Evolutionary conservation across 2,113 vertebrate species (phyloP).

Genomic region (Enhydra lutris): DNA sequence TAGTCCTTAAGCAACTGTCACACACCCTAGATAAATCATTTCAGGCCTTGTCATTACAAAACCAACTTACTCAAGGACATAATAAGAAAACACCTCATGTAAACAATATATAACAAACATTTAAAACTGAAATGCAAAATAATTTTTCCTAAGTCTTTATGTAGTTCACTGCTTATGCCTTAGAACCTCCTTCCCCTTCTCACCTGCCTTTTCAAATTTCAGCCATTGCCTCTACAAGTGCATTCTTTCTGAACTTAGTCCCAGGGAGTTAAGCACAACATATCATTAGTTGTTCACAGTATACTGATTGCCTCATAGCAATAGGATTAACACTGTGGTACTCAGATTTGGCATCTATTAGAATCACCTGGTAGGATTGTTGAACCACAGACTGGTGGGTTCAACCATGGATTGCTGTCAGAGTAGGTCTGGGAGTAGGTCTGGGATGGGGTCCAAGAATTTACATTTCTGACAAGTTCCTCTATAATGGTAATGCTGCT

Average conservation of each 20-base stretch:
- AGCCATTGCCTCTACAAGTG: not conserved
- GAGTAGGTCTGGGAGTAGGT: not conserved
- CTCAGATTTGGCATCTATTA: not conserved
- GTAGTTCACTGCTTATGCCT: not conserved
- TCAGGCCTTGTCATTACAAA: not conserved
- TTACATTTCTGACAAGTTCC: not conserved
- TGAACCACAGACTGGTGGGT: not conserved
- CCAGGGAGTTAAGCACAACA: not conserved
- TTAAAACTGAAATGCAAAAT: not conserved
- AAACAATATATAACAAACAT: not conserved
- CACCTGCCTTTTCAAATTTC: not conserved
- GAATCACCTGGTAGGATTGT: not conserved
- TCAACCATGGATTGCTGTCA: not conserved
- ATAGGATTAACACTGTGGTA: not conserved
- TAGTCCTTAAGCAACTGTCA: not conserved
- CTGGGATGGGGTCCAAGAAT: not conserved
- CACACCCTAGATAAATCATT: not conserved
- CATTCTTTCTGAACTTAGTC: not conserved
- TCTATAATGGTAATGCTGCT: not conserved
- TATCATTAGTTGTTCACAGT: not conserved
- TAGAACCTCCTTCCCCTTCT: not conserved
- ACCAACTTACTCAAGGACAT: not conserved
- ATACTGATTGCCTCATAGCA: not conserved
- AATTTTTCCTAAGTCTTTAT: not conserved
- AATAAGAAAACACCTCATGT: not conserved